Percentiles rank a stretch among this genome's conserved stretches.
These are phyloP conservation scores for Nesometra sesokonis DNA, from an alignment of 35 echinoderm and acorn worm genomes.

Conservation along the genomic window DNA sequence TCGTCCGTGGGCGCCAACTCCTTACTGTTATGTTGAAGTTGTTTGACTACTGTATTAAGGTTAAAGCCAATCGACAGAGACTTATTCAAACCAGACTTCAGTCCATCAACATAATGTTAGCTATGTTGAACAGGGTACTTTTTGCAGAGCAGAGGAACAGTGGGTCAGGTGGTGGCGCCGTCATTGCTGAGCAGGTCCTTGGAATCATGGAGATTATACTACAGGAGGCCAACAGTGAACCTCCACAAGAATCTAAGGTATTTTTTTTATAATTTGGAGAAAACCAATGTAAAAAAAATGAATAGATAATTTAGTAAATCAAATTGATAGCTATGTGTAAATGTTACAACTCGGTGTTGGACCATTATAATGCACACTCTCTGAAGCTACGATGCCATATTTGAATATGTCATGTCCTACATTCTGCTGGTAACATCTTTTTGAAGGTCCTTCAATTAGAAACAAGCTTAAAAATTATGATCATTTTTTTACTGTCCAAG, in stretches of 20 bases:
- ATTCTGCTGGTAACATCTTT: no score
- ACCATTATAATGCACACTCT: no score
- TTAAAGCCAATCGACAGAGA: constrained; percentile 85
- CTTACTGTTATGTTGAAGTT: constrained; percentile 73
- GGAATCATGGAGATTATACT: constrained; percentile 88
- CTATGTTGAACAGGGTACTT: constrained; percentile 84
- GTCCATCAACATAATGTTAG: constrained; percentile 95
- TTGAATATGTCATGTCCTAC: no score
- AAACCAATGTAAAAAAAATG: no score
- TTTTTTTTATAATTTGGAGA: neutral
- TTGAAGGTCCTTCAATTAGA: no score
- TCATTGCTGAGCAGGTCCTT: constrained; percentile 74
- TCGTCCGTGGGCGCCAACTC: constrained; percentile 86
- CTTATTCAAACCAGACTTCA: constrained; percentile 82
- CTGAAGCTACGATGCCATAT: no score
- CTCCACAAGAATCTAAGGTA: constrained; percentile 57
- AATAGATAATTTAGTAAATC: no score
- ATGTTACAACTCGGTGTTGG: no score
- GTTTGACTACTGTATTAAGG: constrained; percentile 74
- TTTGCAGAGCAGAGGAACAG: constrained; percentile 72
- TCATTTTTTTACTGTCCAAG: no score
- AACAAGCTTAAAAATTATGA: no score
- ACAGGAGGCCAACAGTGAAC: constrained; percentile 86
- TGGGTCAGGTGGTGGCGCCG: constrained; percentile 71
- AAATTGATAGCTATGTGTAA: no score